phyloP scores from a whole-genome alignment of 2,797 vertebrate species.

The Catharus ustulatus region DNA sequence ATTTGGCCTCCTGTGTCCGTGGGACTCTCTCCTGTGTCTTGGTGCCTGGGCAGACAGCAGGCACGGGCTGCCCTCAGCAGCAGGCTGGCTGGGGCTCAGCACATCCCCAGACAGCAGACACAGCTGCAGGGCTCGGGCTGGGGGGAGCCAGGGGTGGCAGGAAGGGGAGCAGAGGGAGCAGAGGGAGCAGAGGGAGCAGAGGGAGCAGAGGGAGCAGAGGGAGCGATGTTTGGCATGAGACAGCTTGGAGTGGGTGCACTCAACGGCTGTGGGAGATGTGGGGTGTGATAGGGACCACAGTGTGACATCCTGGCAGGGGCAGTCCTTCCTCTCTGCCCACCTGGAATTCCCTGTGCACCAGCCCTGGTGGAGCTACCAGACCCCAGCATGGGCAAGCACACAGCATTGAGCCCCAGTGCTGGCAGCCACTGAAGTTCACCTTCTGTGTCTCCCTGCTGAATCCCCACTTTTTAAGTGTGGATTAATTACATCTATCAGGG shows the following conservation, averaged over 20 bases:
- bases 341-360: neutral
- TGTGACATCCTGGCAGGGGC: neutral
- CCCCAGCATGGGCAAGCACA: neutral
- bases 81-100: neutral
- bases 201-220: neutral
- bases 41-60: neutral
- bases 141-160: rapidly evolving
- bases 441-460: neutral
- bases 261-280: rapidly evolving
- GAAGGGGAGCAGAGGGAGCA: neutral
- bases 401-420: rapidly evolving
- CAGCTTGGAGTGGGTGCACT: rapidly evolving
- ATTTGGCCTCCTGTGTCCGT: rapidly evolving
- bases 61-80: neutral
- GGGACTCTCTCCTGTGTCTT: neutral
- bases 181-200: neutral
- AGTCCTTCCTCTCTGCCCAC: neutral
- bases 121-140: rapidly evolving
- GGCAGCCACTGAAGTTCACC: neutral
- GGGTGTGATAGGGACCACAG: neutral
- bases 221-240: neutral
- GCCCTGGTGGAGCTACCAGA: rapidly evolving
- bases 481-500: neutral
- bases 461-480: neutral
- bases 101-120: neutral